phyloP scores from a whole-genome alignment of 1,140 invertebrate species.

The Zaprionus lachaisei region DNA sequence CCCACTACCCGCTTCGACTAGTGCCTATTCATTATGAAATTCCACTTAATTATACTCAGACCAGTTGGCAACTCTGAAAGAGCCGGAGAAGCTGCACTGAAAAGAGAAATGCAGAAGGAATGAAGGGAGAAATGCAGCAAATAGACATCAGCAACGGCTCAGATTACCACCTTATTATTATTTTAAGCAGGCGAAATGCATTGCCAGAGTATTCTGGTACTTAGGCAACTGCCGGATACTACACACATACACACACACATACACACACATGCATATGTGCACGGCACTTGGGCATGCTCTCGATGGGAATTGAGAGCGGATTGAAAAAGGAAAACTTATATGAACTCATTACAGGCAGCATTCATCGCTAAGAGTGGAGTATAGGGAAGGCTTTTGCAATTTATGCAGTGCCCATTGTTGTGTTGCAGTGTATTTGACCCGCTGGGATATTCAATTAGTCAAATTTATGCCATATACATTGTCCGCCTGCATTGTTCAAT shows the following conservation, averaged over 20 bases:
- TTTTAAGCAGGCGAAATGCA: slow-evolving; percentile 44
- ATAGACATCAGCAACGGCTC: slow-evolving; percentile 12
- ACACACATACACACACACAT: neutral
- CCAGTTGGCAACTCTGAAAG: neutral
- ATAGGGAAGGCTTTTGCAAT: neutral
- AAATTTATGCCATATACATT: slow-evolving; percentile 8
- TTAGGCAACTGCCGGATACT: neutral
- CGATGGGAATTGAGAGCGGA: neutral
- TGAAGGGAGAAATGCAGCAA: slow-evolving; percentile 48
- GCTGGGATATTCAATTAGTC: slow-evolving; percentile 17
- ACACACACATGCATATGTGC: neutral
- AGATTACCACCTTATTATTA: slow-evolving; percentile 64
- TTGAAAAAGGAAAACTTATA: neutral
- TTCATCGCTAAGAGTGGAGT: neutral
- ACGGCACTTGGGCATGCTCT: neutral
- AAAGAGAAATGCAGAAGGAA: no score
- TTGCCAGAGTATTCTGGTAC: slow-evolving; percentile 2
- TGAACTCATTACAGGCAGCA: neutral
- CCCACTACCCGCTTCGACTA: neutral
- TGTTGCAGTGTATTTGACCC: slow-evolving; percentile 1
- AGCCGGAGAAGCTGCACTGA: neutral
- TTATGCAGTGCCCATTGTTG: neutral
- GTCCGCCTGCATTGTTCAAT: neutral
- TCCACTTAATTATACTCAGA: slow-evolving; percentile 65
- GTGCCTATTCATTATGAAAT: slow-evolving; percentile 46